These are phyloP conservation scores for Netelia virgata DNA, from an alignment of 2,888 invertebrate species.

Conservation along the genomic window DNA sequence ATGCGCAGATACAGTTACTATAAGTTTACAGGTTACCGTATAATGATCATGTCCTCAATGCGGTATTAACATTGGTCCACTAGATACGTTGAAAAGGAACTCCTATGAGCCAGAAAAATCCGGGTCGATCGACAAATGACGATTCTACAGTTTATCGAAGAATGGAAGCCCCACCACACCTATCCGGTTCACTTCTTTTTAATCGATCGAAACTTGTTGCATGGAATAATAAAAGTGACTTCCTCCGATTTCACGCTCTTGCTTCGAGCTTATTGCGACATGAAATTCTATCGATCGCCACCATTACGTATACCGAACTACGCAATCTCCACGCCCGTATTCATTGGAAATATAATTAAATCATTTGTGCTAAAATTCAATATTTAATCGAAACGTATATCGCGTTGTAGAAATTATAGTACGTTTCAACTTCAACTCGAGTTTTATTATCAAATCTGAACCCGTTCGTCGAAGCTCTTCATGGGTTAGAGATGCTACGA, in stretches of 20 bases:
- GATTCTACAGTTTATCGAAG: conserved; percentile 44
- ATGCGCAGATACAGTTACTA: not conserved
- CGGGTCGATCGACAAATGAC: conserved; percentile 34
- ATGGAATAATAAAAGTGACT: conserved; percentile 27
- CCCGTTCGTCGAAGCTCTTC: too few species aligned
- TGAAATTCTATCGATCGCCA: conserved; percentile 24
- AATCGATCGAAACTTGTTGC: conserved; percentile 29
- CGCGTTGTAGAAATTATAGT: too few species aligned
- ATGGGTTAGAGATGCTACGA: too few species aligned
- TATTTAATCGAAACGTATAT: not conserved
- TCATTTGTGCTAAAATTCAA: not conserved
- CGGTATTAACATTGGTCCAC: conserved; percentile 11
- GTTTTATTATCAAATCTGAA: too few species aligned
- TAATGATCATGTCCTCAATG: conserved; percentile 8
- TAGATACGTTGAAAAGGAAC: conserved; percentile 26
- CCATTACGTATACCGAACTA: conserved; percentile 12
- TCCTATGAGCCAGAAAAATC: conserved; percentile 32
- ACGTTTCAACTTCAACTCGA: too few species aligned
- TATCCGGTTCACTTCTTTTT: conserved; percentile 49
- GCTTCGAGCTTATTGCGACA: conserved; percentile 10
- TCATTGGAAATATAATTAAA: not conserved
- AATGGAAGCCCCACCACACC: conserved; percentile 47
- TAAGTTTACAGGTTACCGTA: too few species aligned
- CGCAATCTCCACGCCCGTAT: not conserved
- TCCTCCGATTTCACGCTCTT: conserved; percentile 5